Percentiles rank a stretch among this genome's conserved stretches.
phyloP scores from a whole-genome alignment of 2,888 invertebrate species.

The Phorcus lineatus region DNA sequence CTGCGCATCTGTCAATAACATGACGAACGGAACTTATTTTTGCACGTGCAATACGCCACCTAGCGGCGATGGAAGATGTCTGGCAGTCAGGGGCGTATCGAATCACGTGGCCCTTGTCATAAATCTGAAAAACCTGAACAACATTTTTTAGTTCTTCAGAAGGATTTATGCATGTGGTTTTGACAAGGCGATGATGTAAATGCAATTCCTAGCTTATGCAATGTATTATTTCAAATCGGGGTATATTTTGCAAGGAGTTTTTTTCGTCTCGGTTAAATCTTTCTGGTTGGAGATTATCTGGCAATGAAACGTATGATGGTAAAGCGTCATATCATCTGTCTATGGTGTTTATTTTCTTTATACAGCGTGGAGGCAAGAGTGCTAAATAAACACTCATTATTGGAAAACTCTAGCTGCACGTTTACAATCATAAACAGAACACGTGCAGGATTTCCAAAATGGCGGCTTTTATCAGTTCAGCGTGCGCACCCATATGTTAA shows the following conservation, averaged over 20 bases:
- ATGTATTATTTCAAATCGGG: too few relatives aligned
- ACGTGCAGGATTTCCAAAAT: slow-evolving; percentile 10
- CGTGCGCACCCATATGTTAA: slow-evolving; percentile 15
- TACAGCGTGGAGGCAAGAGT: slow-evolving; percentile 16
- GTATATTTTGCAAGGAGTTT: too few relatives aligned
- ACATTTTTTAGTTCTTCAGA: too few relatives aligned
- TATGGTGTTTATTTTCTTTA: slow-evolving; percentile 27
- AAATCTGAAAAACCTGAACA: too few relatives aligned
- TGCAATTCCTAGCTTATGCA: too few relatives aligned
- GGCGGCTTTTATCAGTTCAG: slow-evolving; percentile 25
- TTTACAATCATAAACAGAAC: slow-evolving; percentile 25
- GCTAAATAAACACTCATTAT: slow-evolving; percentile 33
- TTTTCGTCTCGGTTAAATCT: too few relatives aligned
- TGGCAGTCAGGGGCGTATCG: not conserved
- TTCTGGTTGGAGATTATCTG: too few relatives aligned
- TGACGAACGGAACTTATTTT: not conserved
- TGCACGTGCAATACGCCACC: not conserved
- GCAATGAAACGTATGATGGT: too few relatives aligned
- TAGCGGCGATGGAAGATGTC: not conserved
- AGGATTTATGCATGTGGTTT: too few relatives aligned
- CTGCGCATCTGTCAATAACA: slow-evolving; percentile 8
- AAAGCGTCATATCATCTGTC: not conserved
- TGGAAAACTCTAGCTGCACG: slow-evolving; percentile 16
- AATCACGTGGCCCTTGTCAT: not conserved
- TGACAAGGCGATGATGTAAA: too few relatives aligned